Evolutionary conservation across 2,113 vertebrate species (phyloP), one percentile per base, ranked within the genome.

Genomic region (Anseranas semipalmata): DNA sequence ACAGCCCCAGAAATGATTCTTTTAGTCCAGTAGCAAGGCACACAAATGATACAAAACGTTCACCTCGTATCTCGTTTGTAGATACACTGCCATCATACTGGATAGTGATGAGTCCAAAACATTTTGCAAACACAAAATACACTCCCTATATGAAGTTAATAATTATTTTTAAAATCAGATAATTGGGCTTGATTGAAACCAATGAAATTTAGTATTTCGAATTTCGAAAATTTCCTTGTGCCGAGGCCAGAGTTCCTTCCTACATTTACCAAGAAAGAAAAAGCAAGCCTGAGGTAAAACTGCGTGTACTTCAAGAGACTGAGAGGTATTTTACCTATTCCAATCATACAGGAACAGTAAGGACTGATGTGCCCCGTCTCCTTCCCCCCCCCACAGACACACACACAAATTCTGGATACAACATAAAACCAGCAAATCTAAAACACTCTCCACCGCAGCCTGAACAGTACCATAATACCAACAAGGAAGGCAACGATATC

Each of bases 31-130:
- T 9, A 52, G 18, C 11, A 37, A 67, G 20, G 33, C n/a, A 67
- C 17, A 27, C 17, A 71, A 56, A 25, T 6, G 27, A 79, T 17
- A 63, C 1, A 0, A 5, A 67, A 73, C 0, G 0, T 35, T 65
- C 39, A 33, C 22, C 19, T 65, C 20, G 3, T 19, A 45, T 16
- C 37, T 78, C 52, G 55, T 63, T 71, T 71, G 0, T 30, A 85
- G 87, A 62, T 25, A 33, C 12, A 32, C 39, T 62, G 35, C 39
- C 73, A 56, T 18, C 55, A 45, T 10, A 16, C 21, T 35, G 15
- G 12, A 43, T 4, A 3, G 24, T 9, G 24, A 0, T 25, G 62
- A 71, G 32, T 45, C 33, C 16, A 59, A 53, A 95, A 67, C 6
- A 55, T 68, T 85, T 59, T 28, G 39, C 25, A 85, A 32, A 2